Base-by-base conservation (phyloP, 2,113 vertebrate genomes). In the Lipophrys pholis region DNA sequence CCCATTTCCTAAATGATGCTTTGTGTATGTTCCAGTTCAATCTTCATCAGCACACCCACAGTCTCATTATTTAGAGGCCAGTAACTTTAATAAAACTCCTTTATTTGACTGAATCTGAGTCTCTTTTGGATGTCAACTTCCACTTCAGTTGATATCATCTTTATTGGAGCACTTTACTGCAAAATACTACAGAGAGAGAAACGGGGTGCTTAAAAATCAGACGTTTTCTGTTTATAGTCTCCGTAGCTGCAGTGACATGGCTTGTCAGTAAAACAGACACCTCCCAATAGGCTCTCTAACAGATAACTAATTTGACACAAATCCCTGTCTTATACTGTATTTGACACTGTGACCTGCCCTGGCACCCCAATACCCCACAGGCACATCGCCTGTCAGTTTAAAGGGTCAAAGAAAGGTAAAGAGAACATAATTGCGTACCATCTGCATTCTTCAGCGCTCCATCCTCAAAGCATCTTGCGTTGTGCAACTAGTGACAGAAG, bases 261-360 rank as follows among this genome's bases (percentile, higher is more conserved):
- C 50, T 55, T 39, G 15, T 81, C 71, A 80, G 21, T 30, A 30
- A 43, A 50, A 56, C 41, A 73, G 67, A 86, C 69, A 73, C 68
- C 81, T 85, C 67, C 21, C 57, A 77, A 80, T 42, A 72, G 70
- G 30, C 61, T 65, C 62, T 63, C 45, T 82, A 78, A 89, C 56
- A 76, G 40, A 58, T 63, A 86, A 85, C 91, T 92, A 90, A 93
- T 92, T 93, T 91, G 74, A 91, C 85, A 91, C 78, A 93, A 91
- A 92, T 91, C 87, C 86, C 71, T 9, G 11, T 87, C 82, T 90
- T 87, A 90, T 85, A 90, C 87, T 88, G 78, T 89, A 92, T 81
- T 86, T 90, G 89, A 87, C 81, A 86, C 69, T 3, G 1, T 76
- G 85, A 90, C 87, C 78, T 69, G 65, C 63, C 66, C 61, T 76